phyloP scores from a whole-genome alignment of 30 jellyfish, hydroid and myxozoan genomes.

The Aurelia sp. region DNA sequence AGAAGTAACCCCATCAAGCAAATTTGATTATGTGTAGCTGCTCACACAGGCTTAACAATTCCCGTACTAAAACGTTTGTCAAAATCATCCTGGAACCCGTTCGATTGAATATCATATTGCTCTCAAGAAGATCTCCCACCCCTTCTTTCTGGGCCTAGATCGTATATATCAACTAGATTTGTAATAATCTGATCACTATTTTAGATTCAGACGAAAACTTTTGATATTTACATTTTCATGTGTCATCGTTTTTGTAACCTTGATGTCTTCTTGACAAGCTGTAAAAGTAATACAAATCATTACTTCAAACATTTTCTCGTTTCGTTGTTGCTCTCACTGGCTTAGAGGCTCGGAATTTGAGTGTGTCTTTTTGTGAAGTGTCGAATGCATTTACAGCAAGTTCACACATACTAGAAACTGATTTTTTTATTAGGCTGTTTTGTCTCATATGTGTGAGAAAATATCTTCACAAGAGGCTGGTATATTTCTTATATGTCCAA shows the following conservation, averaged over 20 bases:
- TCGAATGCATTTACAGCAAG: too few relatives aligned
- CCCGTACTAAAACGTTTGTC: too few relatives aligned
- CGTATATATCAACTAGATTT: constrained; percentile 8
- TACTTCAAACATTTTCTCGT: background rate
- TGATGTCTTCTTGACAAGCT: constrained; percentile 1
- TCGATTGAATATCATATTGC: background rate
- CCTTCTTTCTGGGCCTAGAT: background rate
- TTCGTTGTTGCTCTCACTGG: too few relatives aligned
- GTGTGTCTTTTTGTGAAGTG: background rate
- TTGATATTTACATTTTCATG: constrained; percentile 7
- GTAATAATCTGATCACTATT: constrained; percentile 39
- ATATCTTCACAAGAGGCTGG: too few relatives aligned
- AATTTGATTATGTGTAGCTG: too few relatives aligned
- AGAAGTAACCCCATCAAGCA: too few relatives aligned
- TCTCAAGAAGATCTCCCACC: background rate
- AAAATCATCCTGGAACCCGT: background rate
- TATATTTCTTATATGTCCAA: too few relatives aligned
- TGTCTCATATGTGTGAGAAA: too few relatives aligned
- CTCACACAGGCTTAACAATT: too few relatives aligned
- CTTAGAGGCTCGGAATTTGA: background rate
- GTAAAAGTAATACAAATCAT: background rate
- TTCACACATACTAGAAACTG: too few relatives aligned
- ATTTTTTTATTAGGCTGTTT: too few relatives aligned
- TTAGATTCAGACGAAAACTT: constrained; percentile 28
- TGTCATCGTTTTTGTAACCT: constrained; percentile 24